Evolutionary conservation across 2,888 invertebrate genomes (phyloP), one percentile per base, ranked within the genome.

Genomic region (Oeneis ivallda): DNA sequence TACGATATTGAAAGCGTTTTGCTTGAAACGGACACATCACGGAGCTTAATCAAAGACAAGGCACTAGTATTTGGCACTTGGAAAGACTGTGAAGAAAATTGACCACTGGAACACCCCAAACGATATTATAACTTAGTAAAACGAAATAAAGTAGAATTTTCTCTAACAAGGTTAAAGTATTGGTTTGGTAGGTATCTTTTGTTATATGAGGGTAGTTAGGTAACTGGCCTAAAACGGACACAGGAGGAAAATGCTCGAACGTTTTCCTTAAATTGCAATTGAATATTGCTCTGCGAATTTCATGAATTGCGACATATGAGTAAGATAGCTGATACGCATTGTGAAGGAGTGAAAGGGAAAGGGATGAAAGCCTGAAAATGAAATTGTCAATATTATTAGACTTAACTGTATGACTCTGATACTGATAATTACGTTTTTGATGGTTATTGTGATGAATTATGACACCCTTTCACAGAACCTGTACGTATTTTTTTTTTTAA

Each of bases 41-140:
- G 62, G 49, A 59, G 68, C 65, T 68, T 68, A 68, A 68, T 68
- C 68, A 68, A 65, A 68, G 68, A 65, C 68, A 65, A 68, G 59
- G 62, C 62, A 43, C 54, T 59, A 39, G 65, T 60, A 63, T 68
- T 65, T 60, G 65, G 62, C 62, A 49, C 59, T 65, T 50, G 54
- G 57, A 62, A 50, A 47, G 60, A 62, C 26, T 60, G 53, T 59
- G 65, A 62, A 65, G 65, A 65, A 68, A 68, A 65, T 65, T 65
- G 58, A 65, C 45, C 37, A 39, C 54, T 39, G 10, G 13, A 19
- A 39, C 6, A 8, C 2, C 37, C 17, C 39, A 56, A 56, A 19
- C 39, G 6, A 56, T 39, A 56, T 39, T 56, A 41, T 39, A 17
- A 19, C 39, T 1, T 56, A 56, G 2, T 13, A 1, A 7, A 39